phyloP scores from a whole-genome alignment of 2,888 invertebrate species.

The Herminia tarsipennalis region DNA sequence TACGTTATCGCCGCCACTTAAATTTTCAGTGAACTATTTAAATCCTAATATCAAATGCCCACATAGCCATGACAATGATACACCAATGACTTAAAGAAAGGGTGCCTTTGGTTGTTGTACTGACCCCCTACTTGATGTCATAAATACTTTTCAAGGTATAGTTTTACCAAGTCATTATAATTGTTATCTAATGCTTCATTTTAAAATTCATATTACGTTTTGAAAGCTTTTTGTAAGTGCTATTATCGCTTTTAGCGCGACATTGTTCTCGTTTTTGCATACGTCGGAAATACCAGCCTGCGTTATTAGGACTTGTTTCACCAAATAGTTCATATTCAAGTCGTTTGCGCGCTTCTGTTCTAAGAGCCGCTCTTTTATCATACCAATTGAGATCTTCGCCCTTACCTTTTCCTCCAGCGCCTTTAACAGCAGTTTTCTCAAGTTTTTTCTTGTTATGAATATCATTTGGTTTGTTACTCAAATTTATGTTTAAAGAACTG shows the following conservation, averaged over 20 bases:
- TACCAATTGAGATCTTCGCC: conserved; percentile 64
- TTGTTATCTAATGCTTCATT: conserved; percentile 65
- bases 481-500: conserved; percentile 33
- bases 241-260: conserved; percentile 69
- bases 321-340: conserved; percentile 70
- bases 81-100: neutral
- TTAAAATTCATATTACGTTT: conserved; percentile 74
- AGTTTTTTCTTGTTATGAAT: conserved; percentile 11
- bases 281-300: conserved; percentile 79
- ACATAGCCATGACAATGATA: conserved; percentile 15
- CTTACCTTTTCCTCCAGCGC: conserved; percentile 37
- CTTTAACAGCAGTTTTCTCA: conserved; percentile 23
- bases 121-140: conserved; percentile 3
- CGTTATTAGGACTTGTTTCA: conserved; percentile 62
- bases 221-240: conserved; percentile 62
- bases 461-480: conserved; percentile 21
- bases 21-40: too few relatives aligned
- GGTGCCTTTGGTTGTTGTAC: neutral
- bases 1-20: conserved; percentile 11
- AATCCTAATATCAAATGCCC: conserved; percentile 2
- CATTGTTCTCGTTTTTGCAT: conserved; percentile 79
- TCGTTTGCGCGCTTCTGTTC: conserved; percentile 71
- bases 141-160: conserved; percentile 10
- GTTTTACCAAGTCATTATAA: conserved; percentile 4
- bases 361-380: conserved; percentile 64